Percentiles rank a stretch among this genome's conserved stretches.
Evolutionary conservation across 2,797 vertebrate species (phyloP).

Genomic region (Heteromormyrus szaboi): DNA sequence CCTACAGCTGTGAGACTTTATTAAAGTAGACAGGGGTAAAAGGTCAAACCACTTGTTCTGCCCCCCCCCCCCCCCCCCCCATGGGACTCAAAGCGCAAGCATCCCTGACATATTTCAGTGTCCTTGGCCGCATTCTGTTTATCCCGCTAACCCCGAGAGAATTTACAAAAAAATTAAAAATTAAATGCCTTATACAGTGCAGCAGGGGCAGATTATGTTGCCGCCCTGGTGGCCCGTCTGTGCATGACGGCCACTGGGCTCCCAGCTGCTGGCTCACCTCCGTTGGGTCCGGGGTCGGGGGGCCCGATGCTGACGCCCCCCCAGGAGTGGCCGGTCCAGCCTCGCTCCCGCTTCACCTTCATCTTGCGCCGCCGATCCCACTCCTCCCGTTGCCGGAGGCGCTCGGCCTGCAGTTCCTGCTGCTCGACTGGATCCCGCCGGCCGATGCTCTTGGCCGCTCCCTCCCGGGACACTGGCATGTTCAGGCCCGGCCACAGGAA

Average conservation of each 20-base stretch:
- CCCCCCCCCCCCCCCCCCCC: neutral
- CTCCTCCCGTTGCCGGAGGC: conserved; percentile 67
- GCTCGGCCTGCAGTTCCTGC: conserved; percentile 60
- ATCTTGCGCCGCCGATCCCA: conserved; percentile 73
- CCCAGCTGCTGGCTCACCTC: conserved; percentile 64
- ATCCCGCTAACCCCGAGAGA: neutral
- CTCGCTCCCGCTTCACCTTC: conserved; percentile 76
- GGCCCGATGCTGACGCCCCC: conserved; percentile 79
- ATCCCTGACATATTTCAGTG: neutral
- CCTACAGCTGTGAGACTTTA: neutral
- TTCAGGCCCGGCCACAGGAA: conserved; percentile 93
- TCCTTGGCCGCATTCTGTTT: neutral
- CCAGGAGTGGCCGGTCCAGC: conserved; percentile 84
- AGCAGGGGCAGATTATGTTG: neutral
- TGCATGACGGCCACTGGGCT: neutral
- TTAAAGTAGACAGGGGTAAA: neutral
- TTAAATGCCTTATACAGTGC: neutral
- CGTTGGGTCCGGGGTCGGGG: conserved; percentile 81
- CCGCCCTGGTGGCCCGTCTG: neutral
- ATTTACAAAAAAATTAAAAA: neutral
- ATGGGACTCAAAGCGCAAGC: neutral
- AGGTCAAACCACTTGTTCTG: neutral
- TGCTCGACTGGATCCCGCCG: conserved; percentile 65
- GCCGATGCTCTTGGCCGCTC: conserved; percentile 53
- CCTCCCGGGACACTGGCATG: conserved; percentile 60